Evolutionary conservation across 2,888 invertebrate genomes (phyloP).

Genomic region (Acanthosepion pharaonis): DNA sequence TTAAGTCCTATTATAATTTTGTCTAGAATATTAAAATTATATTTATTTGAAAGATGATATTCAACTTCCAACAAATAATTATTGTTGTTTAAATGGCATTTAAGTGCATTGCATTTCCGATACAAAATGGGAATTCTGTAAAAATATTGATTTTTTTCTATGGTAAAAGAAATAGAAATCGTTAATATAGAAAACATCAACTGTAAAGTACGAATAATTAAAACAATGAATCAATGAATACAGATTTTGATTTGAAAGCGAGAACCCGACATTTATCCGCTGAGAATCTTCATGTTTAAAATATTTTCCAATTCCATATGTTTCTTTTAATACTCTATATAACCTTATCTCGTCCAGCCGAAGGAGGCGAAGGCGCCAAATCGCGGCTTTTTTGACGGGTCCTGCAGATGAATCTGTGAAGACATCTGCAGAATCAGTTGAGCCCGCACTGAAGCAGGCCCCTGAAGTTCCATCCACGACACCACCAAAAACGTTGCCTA

Average conservation of each 20-base stretch:
- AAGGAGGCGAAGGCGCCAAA: not conserved
- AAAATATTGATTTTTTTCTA: not conserved
- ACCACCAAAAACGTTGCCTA: not conserved
- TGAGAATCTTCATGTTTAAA: not conserved
- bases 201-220: not conserved
- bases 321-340: not conserved
- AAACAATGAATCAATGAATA: too few relatives aligned
- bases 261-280: too few relatives aligned
- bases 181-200: not conserved
- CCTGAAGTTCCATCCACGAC: not conserved
- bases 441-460: not conserved
- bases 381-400: not conserved
- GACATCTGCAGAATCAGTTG: not conserved
- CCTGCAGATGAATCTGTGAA: not conserved
- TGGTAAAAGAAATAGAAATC: not conserved
- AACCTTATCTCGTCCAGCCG: conserved; percentile 4
- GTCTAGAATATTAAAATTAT: not conserved
- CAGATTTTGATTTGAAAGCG: too few relatives aligned
- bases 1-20: not conserved
- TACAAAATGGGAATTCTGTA: not conserved
- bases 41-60: not conserved
- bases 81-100: not conserved
- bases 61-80: not conserved
- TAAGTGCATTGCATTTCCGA: not conserved
- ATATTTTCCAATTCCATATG: not conserved